Evolutionary conservation across 2,888 invertebrate species (phyloP), one percentile per base, ranked within the genome.

Genomic region (Alloplasta piceator): DNA sequence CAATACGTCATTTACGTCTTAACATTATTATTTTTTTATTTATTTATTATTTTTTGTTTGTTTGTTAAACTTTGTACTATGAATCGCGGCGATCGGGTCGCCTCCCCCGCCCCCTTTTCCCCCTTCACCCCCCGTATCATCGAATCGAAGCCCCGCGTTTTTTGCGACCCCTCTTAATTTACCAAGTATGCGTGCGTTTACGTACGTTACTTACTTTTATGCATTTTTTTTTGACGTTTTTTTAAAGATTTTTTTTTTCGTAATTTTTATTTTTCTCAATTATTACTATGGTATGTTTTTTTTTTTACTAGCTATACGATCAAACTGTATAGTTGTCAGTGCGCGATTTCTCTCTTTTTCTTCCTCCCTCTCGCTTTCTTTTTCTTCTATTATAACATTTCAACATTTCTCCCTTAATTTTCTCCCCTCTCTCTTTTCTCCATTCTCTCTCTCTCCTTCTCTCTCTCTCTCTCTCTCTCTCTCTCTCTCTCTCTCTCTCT

Each of bases 41-140:
- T 70, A 55, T 77, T 68, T 71, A 64, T 75, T 64, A 67, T 68
- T 61, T 52, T 77, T 70, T 73, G 66, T 76, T 73, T 61, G 60
- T 80, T 80, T 76, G 66, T 83, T 76, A 78, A 79, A 85, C 84
- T 92, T 92, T 92, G 92, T 92, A 92, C 92, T 92, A 91, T 92
- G 86, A 89, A 86, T 87, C 89, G 86, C 89, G 88, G 89, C 84
- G 78, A 67, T 55, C 67, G 71, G 78, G 72, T 86, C 84, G 82
- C 83, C 83, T 71, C 67, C 73, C 83, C 80, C 84, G 83, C 85
- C 86, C 87, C 86, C n/a, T n/a, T n/a, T n/a, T 26, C 26, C 1
- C 80, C 74, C 75, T 76, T 71, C 72, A 83, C 76, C 83, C 76
- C 83, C 82, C 80, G 80, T 82, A 63, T 46, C 74, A 26, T 26